phyloP scores from a whole-genome alignment of 2,113 vertebrate genomes.

The Puntigrus tetrazona region DNA sequence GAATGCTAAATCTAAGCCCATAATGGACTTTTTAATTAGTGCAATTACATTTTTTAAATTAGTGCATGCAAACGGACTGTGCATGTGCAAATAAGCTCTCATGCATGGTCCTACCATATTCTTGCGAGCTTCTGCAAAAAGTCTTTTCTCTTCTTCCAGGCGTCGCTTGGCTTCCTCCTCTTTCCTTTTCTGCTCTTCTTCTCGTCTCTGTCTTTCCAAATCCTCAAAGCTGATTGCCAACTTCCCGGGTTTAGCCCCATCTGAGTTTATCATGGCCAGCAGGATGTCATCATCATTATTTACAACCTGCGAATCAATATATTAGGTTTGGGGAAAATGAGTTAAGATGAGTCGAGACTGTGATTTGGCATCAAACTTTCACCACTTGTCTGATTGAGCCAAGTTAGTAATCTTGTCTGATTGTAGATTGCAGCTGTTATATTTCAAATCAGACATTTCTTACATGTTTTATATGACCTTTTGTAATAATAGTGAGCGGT shows the following conservation, averaged over 20 bases:
- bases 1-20: not conserved
- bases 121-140: slow-evolving; percentile 80
- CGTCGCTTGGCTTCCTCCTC: slow-evolving; percentile 80
- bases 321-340: not conserved
- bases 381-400: not conserved
- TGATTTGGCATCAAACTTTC: not conserved
- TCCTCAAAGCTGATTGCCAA: slow-evolving; percentile 80
- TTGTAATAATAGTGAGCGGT: not conserved
- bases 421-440: not conserved
- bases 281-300: slow-evolving; percentile 76
- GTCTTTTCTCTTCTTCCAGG: slow-evolving; percentile 79
- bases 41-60: too few relatives aligned
- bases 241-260: slow-evolving; percentile 74
- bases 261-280: slow-evolving; percentile 73
- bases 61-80: not conserved
- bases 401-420: not conserved
- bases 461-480: not conserved
- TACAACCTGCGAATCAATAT: slow-evolving; percentile 65
- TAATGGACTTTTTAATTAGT: not conserved
- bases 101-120: slow-evolving; percentile 71
- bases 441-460: not conserved
- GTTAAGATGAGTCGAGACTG: not conserved
- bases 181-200: slow-evolving; percentile 76
- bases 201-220: slow-evolving; percentile 74
- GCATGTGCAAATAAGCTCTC: not conserved